Base-by-base conservation (phyloP, 2,113 vertebrate genomes). In the Urocolius indicus region DNA sequence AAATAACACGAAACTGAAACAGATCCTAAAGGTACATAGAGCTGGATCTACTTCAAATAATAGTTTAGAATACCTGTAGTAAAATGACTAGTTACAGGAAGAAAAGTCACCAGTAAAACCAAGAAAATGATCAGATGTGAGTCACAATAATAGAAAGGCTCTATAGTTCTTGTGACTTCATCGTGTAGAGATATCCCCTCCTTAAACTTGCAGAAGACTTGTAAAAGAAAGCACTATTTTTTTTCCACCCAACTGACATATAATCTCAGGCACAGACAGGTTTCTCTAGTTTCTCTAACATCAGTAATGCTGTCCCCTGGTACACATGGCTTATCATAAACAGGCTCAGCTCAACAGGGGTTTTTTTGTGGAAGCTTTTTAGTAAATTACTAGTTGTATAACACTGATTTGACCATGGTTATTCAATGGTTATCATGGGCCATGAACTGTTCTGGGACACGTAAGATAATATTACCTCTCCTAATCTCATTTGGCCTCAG, bases 401-500 rank as follows among this genome's bases (percentile, higher is more conserved):
- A 80, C 51, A 91, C 29, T 67, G 38, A 83, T 83, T 91, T 89
- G 71, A 87, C 3, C 7, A 45, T 82, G 77, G 16, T 91, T 95
- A 90, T 93, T 87, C 62, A 85, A 66, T 2, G 4, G 66, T 82
- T 94, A 74, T 90, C 75, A 93, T 38, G 76, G 95, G 83, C 62
- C 63, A 55, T 62, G n/a, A 95, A 66, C 29, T 67, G n/a, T 43
- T 93, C 59, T 85, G 82, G 45, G 55, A 90, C 34, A 74, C 24
- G 34, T 51, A 85, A 69, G 32, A 29, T 85, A 93, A 34, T 51
- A 66, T 32, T 94, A 59, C 75, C 67, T 91, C 80, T 34, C 14
- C 10, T 90, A 77, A 91, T 83, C 71, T 94, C 43, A n/a, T 52
- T 78, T 96, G 84, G 94, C 89, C 61, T 72, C 67, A 68, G 55